A percentile compares a stretch with the other conserved stretches of the same genome.
Evolutionary conservation across 2,888 invertebrate genomes (phyloP).

Genomic region (Apeira syringaria): DNA sequence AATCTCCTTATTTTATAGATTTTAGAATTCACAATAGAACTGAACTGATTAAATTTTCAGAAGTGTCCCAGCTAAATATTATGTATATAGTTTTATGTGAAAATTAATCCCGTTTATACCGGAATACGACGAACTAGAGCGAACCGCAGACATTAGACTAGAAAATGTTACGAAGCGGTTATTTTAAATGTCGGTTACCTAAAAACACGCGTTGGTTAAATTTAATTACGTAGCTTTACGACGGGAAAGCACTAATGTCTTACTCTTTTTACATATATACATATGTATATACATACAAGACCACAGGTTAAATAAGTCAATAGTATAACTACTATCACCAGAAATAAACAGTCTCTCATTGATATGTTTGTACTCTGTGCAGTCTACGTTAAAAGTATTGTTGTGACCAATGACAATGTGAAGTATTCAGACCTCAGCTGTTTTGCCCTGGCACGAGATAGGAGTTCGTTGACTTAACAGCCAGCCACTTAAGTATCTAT

Average conservation of each 20-base stretch:
- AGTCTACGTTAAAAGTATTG: too few relatives aligned
- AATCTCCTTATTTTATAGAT: too few relatives aligned
- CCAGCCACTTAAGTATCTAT: too few relatives aligned
- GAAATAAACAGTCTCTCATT: too few relatives aligned
- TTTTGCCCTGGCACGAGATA: not conserved
- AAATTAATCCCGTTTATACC: not conserved
- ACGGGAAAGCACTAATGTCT: conserved; percentile 12
- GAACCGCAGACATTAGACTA: not conserved
- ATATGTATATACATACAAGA: too few relatives aligned
- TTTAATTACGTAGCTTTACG: conserved; percentile 9
- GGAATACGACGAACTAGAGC: conserved; percentile 5
- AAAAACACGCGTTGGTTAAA: conserved; percentile 7
- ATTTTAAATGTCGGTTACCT: conserved; percentile 12
- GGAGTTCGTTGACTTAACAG: not conserved
- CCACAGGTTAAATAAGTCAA: too few relatives aligned
- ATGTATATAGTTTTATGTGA: too few relatives aligned
- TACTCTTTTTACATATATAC: conserved; percentile 1
- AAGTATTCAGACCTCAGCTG: not conserved
- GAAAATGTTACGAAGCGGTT: conserved; percentile 2
- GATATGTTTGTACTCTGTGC: too few relatives aligned
- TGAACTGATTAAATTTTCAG: too few relatives aligned
- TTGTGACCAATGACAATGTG: not conserved
- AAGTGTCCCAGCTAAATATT: too few relatives aligned
- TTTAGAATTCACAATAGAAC: too few relatives aligned
- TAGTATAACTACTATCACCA: too few relatives aligned